These are phyloP conservation scores for Calliphora vicina DNA, from an alignment of 1,140 invertebrate species.

Conservation along the genomic window DNA sequence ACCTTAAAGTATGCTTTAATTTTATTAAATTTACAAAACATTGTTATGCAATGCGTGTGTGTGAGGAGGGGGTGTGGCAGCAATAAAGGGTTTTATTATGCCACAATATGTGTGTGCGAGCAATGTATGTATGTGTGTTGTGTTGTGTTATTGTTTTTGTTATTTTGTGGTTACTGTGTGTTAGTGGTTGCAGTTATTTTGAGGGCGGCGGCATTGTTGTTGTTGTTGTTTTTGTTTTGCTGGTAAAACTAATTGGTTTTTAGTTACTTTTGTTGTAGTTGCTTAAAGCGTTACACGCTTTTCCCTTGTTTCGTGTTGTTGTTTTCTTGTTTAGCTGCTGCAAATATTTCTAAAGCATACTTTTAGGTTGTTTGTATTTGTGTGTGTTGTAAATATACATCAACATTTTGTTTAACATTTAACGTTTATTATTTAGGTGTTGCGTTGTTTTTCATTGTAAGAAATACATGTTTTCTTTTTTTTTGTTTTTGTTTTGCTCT, in stretches of 20 bases:
- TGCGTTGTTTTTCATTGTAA: background rate
- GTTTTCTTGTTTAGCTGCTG: background rate
- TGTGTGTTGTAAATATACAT: background rate
- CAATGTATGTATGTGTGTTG: background rate
- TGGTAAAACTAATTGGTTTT: constrained; percentile 17
- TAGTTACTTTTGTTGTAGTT: constrained; percentile 1
- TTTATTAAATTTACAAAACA: background rate
- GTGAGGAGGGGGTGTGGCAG: background rate
- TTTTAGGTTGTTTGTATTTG: background rate
- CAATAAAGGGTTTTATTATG: background rate
- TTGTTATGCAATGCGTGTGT: background rate
- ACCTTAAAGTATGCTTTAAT: background rate
- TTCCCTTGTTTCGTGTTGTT: background rate
- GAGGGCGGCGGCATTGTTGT: background rate
- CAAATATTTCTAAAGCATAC: background rate
- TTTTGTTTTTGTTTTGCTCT: too few species aligned
- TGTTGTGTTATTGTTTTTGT: background rate
- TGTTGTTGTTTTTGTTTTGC: background rate
- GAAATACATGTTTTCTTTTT: background rate
- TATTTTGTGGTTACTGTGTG: constrained; percentile 12
- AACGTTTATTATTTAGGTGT: background rate
- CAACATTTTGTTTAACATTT: background rate
- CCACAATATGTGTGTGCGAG: background rate
- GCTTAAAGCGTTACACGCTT: background rate
- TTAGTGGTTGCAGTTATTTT: constrained; percentile 12